Evolutionary conservation across 1,140 invertebrate genomes (phyloP), one percentile per base, ranked within the genome.

Genomic region (Drosophila pachea): DNA sequence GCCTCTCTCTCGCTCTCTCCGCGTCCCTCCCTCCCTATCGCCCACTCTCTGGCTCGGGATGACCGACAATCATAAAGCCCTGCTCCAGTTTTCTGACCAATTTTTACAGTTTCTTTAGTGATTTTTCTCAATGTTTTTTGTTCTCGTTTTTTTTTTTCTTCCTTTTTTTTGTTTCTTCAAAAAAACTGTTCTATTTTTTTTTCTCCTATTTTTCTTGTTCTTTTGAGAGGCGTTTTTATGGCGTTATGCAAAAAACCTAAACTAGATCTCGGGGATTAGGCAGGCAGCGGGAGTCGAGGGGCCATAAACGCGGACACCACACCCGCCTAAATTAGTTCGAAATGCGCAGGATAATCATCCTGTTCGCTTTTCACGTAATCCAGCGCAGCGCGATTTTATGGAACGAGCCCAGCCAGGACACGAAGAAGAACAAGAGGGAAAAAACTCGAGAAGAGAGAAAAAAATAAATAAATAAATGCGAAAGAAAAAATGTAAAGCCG

Each of bases 271-370:
- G 50, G 50, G 48, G 47, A 68, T 53, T 65, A 70, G 42, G 16
- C 50, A 45, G 42, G 38, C 50, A 45, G 45, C 38, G 54, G 47
- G 42, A 2, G 58, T 52, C 40, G 43, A 48, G 55, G 61, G 62
- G 72, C 64, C 69, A 81, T 74, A 81, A 81, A 78, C 35, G 61
- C 35, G 7, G 38, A 22, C 77, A 83, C 79, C 79, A 76, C 79
- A 76, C 75, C 79, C 79, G 81, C 70, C 81, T 84, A 65, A 86
- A 86, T 86, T 86, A 86, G 70, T 81, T 76, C 9, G 81, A 86
- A 76, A 74, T 70, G 33, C 49, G 58, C 36, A 45, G 50, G 64
- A 61, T 72, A 68, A 82, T 78, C 76, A 71, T 53, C n/a, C 35
- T 60, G 68, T 53, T 60, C 69, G 67, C 62, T 33, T 12, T 61